Evolutionary conservation across 2,888 invertebrate species (phyloP), one percentile per base, ranked within the genome.

Genomic region (Prosapia bicincta): DNA sequence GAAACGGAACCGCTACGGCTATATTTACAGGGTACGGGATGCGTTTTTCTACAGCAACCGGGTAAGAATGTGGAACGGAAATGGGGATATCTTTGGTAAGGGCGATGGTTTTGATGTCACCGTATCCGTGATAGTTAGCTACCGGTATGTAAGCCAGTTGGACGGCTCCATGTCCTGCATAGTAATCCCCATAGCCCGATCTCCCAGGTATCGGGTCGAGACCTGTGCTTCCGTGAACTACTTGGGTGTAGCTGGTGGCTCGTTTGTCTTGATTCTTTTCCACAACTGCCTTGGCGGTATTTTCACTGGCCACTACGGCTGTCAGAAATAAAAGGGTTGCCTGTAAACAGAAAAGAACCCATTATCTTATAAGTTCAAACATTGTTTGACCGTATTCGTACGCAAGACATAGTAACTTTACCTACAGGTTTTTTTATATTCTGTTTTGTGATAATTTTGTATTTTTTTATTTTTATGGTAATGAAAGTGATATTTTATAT

Each of bases 61-160:
- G 80, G 66, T 87, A 87, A 25, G 88, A 88, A 76, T 88, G 86
- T 0, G 87, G 86, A n/a, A 87, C 84, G 7, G 88, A 87, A 0
- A 88, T 85, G 69, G 86, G 84, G 66, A 87, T 83, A 76, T 86
- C 85, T 75, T 86, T 86, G 25, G 86, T 86, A 76, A 88, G 83
- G 66, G 86, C 84, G 68, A 81, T 75, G 79, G 82, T 76, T 79
- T 80, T 76, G 80, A 80, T 76, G 79, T 80, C 74, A 24, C 67
- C 74, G 30, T 71, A 69, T n/a, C 74, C 72, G 15, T 84, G 82
- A 15, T 83, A 75, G 20, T 79, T 74, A 10, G 72, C 72, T 15
- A 54, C 54, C 1, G 54, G 54, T 54, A 54, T 5, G 54, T 77
- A 78, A n/a, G 78, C 69, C n/a, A 77, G 74, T 15, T 79, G 75